Evolutionary conservation across 2,888 invertebrate species (phyloP).

Genomic region (Noctua comes): DNA sequence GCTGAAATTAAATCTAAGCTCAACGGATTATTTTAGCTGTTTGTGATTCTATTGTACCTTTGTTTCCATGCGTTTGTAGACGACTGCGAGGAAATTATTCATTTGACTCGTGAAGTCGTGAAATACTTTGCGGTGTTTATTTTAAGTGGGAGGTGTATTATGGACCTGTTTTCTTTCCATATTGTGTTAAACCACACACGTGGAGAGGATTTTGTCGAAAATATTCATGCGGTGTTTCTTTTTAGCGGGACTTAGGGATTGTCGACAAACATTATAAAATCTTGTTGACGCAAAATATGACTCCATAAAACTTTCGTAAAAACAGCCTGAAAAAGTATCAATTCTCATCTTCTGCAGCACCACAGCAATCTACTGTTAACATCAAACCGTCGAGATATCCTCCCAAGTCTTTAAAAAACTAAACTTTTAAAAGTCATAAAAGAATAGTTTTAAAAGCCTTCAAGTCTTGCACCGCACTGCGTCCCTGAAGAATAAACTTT

Average conservation of each 20-base stretch:
- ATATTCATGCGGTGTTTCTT: neutral
- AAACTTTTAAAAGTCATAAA: slow-evolving; percentile 40
- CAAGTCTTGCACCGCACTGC: slow-evolving; percentile 18
- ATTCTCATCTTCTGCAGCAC: neutral
- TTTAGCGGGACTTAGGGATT: neutral
- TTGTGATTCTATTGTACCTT: slow-evolving; percentile 56
- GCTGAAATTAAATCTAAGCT: slow-evolving; percentile 54
- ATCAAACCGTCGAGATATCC: neutral
- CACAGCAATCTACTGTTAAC: slow-evolving; percentile 1
- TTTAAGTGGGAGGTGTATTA: slow-evolving; percentile 13
- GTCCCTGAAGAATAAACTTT: slow-evolving; percentile 27
- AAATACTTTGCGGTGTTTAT: slow-evolving; percentile 27
- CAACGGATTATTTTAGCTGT: slow-evolving; percentile 52
- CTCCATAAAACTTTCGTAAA: neutral
- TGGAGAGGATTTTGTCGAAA: neutral
- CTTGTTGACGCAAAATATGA: neutral
- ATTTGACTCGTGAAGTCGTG: slow-evolving; percentile 22
- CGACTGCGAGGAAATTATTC: slow-evolving; percentile 23
- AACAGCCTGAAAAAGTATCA: neutral
- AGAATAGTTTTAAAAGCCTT: slow-evolving; percentile 39
- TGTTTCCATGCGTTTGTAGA: slow-evolving; percentile 23
- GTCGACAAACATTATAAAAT: neutral
- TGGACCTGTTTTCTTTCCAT: neutral
- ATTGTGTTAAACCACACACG: neutral
- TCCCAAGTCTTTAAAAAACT: slow-evolving; percentile 15